Evolutionary conservation across 1,140 invertebrate genomes (phyloP).

Genomic region (Drosophila rhopaloa): DNA sequence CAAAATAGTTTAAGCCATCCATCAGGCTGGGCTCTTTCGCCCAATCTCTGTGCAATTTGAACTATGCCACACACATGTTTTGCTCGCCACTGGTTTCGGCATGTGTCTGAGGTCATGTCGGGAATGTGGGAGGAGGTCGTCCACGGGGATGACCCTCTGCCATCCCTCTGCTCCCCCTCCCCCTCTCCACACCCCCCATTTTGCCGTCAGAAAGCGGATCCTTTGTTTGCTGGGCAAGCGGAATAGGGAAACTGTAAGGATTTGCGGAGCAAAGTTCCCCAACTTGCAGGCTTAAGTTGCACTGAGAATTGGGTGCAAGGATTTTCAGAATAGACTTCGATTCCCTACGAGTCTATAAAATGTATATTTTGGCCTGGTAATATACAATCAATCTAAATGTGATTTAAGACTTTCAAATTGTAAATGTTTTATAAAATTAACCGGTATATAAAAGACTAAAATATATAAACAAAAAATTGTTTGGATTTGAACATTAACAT

Average conservation of each 20-base stretch:
- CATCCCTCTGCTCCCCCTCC: too few relatives aligned
- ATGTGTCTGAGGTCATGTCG: constrained; percentile 45
- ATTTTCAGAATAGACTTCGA: not conserved
- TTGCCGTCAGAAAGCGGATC: not conserved
- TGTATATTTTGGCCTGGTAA: too few relatives aligned
- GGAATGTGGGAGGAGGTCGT: constrained; percentile 19
- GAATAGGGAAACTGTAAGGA: constrained; percentile 6
- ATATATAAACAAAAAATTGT: too few relatives aligned
- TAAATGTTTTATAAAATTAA: too few relatives aligned
- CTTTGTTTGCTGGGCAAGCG: constrained; percentile 7
- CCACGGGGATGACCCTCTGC: not conserved
- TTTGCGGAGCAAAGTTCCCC: constrained; percentile 14
- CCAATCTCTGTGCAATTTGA: constrained; percentile 28
- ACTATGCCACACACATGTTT: constrained; percentile 37
- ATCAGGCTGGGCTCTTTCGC: not conserved
- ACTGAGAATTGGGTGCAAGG: not conserved
- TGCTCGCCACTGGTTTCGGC: constrained; percentile 27
- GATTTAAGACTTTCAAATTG: too few relatives aligned
- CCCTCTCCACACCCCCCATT: not conserved
- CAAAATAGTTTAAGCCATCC: constrained; percentile 27
- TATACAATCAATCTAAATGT: too few relatives aligned
- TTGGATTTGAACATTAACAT: too few relatives aligned
- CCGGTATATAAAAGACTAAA: too few relatives aligned
- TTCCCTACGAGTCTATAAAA: too few relatives aligned
- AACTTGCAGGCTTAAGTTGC: constrained; percentile 10